phyloP scores from a whole-genome alignment of 2,888 invertebrate species.

The Temnothorax rugatulus region DNA sequence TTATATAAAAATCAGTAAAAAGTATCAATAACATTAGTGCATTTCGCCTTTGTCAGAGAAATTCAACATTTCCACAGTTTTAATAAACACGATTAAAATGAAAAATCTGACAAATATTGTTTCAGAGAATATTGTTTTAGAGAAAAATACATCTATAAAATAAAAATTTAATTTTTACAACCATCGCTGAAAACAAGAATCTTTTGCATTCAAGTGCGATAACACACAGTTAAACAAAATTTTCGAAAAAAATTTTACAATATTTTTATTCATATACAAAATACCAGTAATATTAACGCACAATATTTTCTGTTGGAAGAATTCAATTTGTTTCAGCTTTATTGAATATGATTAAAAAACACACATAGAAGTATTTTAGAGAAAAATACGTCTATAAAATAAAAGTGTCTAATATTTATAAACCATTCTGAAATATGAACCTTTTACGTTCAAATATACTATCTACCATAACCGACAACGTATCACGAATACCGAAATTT shows the following conservation, averaged over 20 bases:
- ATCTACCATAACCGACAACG: not conserved
- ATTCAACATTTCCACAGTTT: not conserved
- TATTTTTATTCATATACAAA: conserved; percentile 28
- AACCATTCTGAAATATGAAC: conserved; percentile 1
- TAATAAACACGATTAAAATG: not conserved
- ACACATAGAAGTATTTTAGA: not conserved
- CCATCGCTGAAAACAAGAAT: conserved; percentile 14
- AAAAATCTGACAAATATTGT: conserved; percentile 20
- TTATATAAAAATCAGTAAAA: not conserved
- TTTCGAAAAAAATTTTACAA: conserved; percentile 20
- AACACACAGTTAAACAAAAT: conserved; percentile 18
- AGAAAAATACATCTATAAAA: conserved; percentile 21
- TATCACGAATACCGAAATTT: not conserved
- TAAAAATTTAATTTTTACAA: conserved; percentile 35
- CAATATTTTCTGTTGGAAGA: conserved; percentile 18
- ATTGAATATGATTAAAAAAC: conserved; percentile 41
- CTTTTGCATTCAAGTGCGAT: conserved; percentile 14
- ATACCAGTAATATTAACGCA: conserved; percentile 23
- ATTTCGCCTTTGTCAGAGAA: not conserved
- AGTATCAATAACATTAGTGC: not conserved
- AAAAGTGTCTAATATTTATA: conserved; percentile 22
- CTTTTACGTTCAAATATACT: not conserved
- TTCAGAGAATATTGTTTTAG: conserved; percentile 11
- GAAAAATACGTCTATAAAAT: conserved; percentile 20
- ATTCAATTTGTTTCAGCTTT: conserved; percentile 38